Percentiles rank a stretch among this genome's conserved stretches.
These are phyloP conservation scores for Ciconia boyciana DNA, from an alignment of 2,113 vertebrate genomes.

Conservation along the genomic window DNA sequence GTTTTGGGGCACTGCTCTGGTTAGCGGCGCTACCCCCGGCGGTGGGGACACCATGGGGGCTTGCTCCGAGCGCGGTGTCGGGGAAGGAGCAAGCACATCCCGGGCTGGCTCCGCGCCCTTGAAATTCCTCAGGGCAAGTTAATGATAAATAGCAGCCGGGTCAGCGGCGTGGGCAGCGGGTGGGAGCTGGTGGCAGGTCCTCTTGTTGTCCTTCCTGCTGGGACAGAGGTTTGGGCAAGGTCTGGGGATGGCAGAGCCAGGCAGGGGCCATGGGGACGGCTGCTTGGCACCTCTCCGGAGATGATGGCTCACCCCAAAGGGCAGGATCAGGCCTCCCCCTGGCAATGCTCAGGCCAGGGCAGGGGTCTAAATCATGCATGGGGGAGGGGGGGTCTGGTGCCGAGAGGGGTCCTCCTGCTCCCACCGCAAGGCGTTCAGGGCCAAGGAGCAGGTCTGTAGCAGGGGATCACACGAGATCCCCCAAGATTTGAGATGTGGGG, in stretches of 20 bases:
- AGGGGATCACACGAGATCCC: background rate
- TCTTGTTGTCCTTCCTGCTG: background rate
- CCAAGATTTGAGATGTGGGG: background rate
- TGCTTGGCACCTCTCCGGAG: background rate
- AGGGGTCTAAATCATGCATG: accelerated
- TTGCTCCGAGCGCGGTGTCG: accelerated
- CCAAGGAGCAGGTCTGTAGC: background rate
- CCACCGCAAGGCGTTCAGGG: accelerated
- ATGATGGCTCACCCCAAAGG: background rate
- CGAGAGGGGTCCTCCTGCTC: background rate
- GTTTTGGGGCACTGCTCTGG: background rate
- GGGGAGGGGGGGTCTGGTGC: accelerated
- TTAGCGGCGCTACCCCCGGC: accelerated
- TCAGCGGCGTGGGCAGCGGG: background rate
- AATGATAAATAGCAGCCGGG: background rate
- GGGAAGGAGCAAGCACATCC: background rate
- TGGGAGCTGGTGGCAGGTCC: background rate
- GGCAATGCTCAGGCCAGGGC: background rate
- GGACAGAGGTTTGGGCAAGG: background rate
- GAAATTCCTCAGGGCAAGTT: conserved; percentile 20
- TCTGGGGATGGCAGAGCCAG: background rate
- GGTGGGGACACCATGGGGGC: background rate
- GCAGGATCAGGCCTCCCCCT: background rate
- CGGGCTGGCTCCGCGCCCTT: background rate
- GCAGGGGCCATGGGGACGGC: accelerated